Conservation (phyloP, 2,113 vertebrate species). For the Forbesichthys papilliferus region DNA sequence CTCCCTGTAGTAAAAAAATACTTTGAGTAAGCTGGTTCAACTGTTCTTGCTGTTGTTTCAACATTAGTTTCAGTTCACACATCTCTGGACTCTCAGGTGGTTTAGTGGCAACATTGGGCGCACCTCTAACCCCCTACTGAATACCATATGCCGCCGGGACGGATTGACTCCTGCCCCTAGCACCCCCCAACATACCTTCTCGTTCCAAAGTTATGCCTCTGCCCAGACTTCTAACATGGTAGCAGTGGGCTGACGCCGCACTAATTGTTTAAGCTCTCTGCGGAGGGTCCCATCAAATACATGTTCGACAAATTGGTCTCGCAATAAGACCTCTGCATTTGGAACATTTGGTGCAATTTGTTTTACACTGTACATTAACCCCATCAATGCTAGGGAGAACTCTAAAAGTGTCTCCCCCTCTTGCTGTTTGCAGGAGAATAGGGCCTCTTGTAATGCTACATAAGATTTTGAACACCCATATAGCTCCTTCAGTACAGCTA, state of each 20-base stretch:
- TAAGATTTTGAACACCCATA: constrained; percentile 11
- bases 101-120: no score
- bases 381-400: constrained; percentile 19
- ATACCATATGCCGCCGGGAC: neutral
- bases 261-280: constrained; percentile 2
- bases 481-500: constrained; percentile 15
- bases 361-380: neutral
- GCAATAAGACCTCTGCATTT: neutral
- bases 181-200: constrained; percentile 8
- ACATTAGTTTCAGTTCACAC: constrained; percentile 4
- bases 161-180: constrained; percentile 10
- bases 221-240: constrained; percentile 9
- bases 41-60: constrained; percentile 23
- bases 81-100: neutral
- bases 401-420: constrained; percentile 22
- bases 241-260: neutral
- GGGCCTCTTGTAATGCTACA: constrained; percentile 14
- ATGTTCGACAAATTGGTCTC: constrained; percentile 36
- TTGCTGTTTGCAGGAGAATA: constrained; percentile 16
- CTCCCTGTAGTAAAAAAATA: neutral
- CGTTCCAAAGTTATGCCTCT: constrained; percentile 29
- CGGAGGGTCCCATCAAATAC: neutral
- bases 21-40: neutral
- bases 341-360: neutral
- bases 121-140: constrained; percentile 1